phyloP scores from a whole-genome alignment of 2,888 invertebrate species.

The Acrobasis repandana region DNA sequence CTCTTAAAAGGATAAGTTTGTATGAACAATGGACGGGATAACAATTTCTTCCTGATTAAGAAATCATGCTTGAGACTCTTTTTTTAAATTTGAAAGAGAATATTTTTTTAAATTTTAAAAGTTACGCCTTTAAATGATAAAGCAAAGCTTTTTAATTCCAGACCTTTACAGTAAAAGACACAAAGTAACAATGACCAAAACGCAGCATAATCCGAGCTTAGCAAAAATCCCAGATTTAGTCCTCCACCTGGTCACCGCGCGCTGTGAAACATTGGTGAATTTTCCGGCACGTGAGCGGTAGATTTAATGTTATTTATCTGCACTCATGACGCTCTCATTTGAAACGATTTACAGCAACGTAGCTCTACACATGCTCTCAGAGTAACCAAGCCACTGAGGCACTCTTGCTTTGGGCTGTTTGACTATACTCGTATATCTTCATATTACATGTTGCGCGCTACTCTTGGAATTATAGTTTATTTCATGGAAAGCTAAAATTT shows the following conservation, averaged over 20 bases:
- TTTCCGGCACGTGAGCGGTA: conserved; percentile 63
- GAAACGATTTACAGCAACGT: conserved; percentile 62
- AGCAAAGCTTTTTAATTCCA: no score
- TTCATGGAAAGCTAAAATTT: no score
- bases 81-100: no score
- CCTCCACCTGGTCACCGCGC: conserved; percentile 36
- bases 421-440: neutral
- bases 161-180: neutral
- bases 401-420: neutral
- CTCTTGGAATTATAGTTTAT: no score
- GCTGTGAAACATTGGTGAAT: conserved; percentile 57
- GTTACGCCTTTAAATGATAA: no score
- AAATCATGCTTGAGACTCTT: no score
- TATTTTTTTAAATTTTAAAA: no score
- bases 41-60: no score
- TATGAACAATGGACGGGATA: no score
- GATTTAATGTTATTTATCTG: conserved; percentile 73
- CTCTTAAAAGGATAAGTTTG: no score
- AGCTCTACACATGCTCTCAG: conserved; percentile 40
- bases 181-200: neutral
- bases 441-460: no score
- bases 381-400: conserved; percentile 18
- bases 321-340: conserved; percentile 68
- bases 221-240: neutral
- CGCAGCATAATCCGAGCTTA: conserved; percentile 6